Evolutionary conservation across 2,113 vertebrate genomes (phyloP).

Genomic region (Rhea pennata): DNA sequence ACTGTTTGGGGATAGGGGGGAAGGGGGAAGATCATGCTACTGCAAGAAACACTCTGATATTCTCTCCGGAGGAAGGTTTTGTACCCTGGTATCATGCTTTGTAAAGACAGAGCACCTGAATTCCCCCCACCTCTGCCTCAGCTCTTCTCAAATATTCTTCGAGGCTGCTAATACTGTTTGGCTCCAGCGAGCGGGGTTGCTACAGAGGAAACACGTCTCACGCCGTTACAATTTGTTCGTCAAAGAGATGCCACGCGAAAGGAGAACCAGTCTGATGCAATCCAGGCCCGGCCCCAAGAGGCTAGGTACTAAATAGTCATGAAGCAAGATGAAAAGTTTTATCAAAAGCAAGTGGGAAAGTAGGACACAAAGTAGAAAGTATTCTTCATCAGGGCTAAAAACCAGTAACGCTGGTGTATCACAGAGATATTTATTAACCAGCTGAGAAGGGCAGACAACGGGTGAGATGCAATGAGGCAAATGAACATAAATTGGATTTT

Average conservation of each 20-base stretch:
- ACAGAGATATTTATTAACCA: background rate
- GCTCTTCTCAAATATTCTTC: background rate
- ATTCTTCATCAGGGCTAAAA: background rate
- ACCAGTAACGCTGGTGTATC: background rate
- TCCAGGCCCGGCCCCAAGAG: background rate
- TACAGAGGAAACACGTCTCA: background rate
- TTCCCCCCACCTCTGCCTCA: background rate
- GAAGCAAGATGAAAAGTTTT: background rate
- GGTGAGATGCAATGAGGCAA: background rate
- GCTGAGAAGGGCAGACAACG: background rate
- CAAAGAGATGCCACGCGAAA: background rate
- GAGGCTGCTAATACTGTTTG: accelerated
- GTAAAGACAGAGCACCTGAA: background rate
- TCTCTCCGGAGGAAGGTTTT: background rate
- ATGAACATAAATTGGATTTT: slow-evolving; percentile 11
- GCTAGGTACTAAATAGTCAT: accelerated
- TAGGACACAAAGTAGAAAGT: background rate
- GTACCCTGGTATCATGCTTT: background rate
- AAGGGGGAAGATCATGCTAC: background rate
- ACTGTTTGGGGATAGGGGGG: background rate
- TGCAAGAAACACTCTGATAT: background rate
- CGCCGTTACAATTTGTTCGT: background rate
- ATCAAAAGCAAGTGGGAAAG: background rate
- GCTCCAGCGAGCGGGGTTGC: background rate
- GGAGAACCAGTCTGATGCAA: background rate